Percentiles rank a stretch among this genome's conserved stretches.
Evolutionary conservation across 2,797 vertebrate genomes (phyloP).

Genomic region (Staurois parvus): DNA sequence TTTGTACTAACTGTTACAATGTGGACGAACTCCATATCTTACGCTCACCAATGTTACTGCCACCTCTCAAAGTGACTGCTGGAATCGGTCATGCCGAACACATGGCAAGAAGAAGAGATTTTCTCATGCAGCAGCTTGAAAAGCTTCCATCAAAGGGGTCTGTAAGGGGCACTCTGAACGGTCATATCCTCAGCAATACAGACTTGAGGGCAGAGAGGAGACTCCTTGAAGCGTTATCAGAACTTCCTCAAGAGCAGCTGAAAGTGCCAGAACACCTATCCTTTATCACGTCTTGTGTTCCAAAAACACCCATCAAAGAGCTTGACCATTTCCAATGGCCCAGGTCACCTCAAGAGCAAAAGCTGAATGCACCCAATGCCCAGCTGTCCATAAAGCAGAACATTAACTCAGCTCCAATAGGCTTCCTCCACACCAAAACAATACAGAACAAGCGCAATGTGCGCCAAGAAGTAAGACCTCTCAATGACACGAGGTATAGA

Average conservation of each 20-base stretch:
- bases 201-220: conserved; percentile 56
- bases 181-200: conserved; percentile 19
- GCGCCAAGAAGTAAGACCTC: conserved; percentile 52
- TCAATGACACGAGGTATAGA: neutral
- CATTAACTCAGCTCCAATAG: conserved; percentile 11
- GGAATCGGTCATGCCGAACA: conserved; percentile 47
- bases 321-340: conserved; percentile 54
- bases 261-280: conserved; percentile 22
- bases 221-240: conserved; percentile 8
- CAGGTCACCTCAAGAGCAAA: conserved; percentile 65
- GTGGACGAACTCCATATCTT: conserved; percentile 31
- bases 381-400: conserved; percentile 37
- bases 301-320: conserved; percentile 26
- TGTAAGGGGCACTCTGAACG: conserved; percentile 43
- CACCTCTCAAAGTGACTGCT: conserved; percentile 64
- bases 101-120: conserved; percentile 64
- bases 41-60: conserved; percentile 64
- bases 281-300: conserved; percentile 43
- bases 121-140: conserved; percentile 60
- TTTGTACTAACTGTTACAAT: neutral
- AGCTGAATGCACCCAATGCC: conserved; percentile 35
- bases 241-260: conserved; percentile 40
- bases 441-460: conserved; percentile 64
- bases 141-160: conserved; percentile 57
- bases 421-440: conserved; percentile 63